Evolutionary conservation across 2,797 vertebrate genomes (phyloP).

Genomic region (Potorous gilbertii): DNA sequence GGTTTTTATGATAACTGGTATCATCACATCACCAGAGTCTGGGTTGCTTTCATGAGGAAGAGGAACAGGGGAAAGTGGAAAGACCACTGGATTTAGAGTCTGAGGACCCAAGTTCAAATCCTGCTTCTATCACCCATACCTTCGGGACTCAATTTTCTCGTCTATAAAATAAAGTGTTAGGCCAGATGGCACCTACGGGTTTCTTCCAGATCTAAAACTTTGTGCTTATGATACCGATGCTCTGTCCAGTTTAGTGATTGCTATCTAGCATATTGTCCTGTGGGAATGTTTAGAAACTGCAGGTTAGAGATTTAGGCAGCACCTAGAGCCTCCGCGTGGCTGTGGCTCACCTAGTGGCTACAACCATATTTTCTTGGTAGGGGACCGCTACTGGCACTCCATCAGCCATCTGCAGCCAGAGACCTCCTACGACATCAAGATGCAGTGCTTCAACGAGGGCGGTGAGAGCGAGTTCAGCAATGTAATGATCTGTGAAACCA

Average conservation of each 20-base stretch:
- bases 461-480: constrained; percentile 98
- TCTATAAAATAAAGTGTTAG: neutral
- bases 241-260: neutral
- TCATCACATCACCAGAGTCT: neutral
- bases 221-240: neutral
- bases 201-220: neutral
- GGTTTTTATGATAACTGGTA: neutral
- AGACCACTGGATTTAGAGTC: neutral
- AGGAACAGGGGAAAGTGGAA: neutral
- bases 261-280: neutral
- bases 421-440: constrained; percentile 98
- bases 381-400: constrained; percentile 96
- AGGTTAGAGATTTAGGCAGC: neutral
- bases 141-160: neutral
- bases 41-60: neutral
- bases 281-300: neutral
- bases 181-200: neutral
- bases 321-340: neutral
- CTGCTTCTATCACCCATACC: neutral
- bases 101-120: neutral
- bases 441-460: constrained; percentile 98
- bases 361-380: constrained; percentile 74
- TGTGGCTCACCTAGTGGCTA: neutral
- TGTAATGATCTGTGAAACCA: constrained; percentile 98
- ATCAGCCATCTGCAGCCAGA: constrained; percentile 97